Percentiles rank a stretch among this genome's conserved stretches.
These are phyloP conservation scores for Papilio dardanus DNA, from an alignment of 1,140 invertebrate species.

Conservation along the genomic window DNA sequence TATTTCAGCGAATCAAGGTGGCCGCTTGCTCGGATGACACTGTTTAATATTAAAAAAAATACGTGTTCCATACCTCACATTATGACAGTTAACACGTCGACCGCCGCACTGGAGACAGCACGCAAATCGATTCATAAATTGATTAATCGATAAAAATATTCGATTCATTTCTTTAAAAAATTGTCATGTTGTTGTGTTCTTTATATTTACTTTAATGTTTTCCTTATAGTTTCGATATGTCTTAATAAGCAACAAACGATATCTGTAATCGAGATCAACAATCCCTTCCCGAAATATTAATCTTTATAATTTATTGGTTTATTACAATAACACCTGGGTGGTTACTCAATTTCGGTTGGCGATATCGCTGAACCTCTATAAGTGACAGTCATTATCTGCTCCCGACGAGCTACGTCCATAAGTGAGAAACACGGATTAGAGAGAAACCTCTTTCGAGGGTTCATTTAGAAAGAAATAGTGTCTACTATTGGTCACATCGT, in stretches of 20 bases:
- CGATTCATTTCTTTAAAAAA: constrained; percentile 18
- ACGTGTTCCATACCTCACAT: neutral
- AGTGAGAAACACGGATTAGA: too few species aligned
- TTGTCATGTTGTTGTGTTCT: neutral
- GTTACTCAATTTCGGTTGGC: too few species aligned
- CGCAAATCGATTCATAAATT: constrained; percentile 10
- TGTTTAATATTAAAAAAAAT: neutral
- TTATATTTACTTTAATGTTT: constrained; percentile 19
- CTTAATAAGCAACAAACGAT: constrained; percentile 25
- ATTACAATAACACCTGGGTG: constrained; percentile 17
- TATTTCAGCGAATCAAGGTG: too few species aligned
- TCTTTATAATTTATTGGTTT: constrained; percentile 15
- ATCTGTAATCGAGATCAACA: constrained; percentile 21
- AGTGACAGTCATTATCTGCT: too few species aligned
- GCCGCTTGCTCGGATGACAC: too few species aligned
- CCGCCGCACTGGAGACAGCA: neutral
- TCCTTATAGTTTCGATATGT: constrained; percentile 25
- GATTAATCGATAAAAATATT: constrained; percentile 18
- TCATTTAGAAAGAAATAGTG: neutral
- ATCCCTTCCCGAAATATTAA: constrained; percentile 22
- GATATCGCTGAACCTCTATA: too few species aligned
- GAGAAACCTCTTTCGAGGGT: too few species aligned
- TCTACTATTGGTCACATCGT: neutral
- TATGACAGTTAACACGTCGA: neutral
- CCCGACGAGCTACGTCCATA: too few species aligned